Conservation (phyloP, 2,797 vertebrate genomes). For the Onychomys leucogaster region DNA sequence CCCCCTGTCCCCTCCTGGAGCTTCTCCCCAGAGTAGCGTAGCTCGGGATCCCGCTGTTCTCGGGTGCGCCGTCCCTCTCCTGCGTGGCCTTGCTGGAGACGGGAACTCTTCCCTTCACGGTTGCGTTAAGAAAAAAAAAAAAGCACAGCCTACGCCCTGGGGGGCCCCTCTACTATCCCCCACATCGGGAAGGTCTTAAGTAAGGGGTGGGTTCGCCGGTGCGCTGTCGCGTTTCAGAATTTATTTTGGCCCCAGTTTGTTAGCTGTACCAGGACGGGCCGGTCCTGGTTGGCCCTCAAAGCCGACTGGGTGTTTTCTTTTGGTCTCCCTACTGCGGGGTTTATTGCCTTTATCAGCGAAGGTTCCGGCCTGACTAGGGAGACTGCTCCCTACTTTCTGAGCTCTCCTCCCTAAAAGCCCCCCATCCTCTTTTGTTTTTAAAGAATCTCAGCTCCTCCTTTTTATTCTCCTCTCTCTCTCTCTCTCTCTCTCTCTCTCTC, state of each 20-base stretch:
- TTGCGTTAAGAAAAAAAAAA: not conserved
- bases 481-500: too few relatives aligned
- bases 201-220: conserved; percentile 2
- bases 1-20: not conserved
- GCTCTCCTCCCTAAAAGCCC: conserved; percentile 42
- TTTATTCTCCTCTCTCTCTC: conserved; percentile 42
- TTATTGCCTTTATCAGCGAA: not conserved
- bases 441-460: conserved; percentile 79
- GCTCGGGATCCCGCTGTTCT: conserved; percentile 1
- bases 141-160: not conserved
- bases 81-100: not conserved
- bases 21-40: not conserved
- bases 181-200: conserved; percentile 26
- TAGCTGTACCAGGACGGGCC: not conserved
- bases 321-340: not conserved
- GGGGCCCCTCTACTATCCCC: not conserved
- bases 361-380: not conserved
- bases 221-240: not conserved
- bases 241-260: conserved; percentile 59
- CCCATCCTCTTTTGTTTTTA: conserved; percentile 79
- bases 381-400: not conserved
- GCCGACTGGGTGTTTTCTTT: not conserved
- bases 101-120: not conserved
- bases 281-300: not conserved
- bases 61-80: not conserved